Evolutionary conservation across 2,888 invertebrate species (phyloP).

Genomic region (Chalcosyrphus nemorum): DNA sequence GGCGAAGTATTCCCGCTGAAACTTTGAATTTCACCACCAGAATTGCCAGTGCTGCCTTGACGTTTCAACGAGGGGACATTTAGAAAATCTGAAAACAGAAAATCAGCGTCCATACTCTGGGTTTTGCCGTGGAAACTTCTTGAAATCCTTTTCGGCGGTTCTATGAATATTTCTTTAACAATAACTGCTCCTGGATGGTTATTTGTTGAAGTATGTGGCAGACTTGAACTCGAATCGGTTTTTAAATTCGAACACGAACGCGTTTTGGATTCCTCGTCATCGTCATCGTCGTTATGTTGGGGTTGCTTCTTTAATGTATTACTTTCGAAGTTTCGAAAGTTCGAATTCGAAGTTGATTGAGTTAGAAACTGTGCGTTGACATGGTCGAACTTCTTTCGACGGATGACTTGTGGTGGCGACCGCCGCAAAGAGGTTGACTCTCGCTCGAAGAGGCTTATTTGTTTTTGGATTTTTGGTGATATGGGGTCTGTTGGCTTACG

Average conservation of each 20-base stretch:
- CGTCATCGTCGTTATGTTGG: slow-evolving; percentile 71
- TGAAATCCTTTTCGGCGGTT: slow-evolving; percentile 83
- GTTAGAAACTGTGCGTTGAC: slow-evolving; percentile 73
- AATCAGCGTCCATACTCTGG: slow-evolving; percentile 80
- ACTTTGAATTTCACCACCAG: slow-evolving; percentile 1
- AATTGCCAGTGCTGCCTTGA: slow-evolving; percentile 73
- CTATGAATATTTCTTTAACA: slow-evolving; percentile 83
- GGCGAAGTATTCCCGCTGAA: slow-evolving; percentile 74
- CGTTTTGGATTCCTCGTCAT: slow-evolving; percentile 74
- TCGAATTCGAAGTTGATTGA: slow-evolving; percentile 80
- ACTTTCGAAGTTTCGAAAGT: slow-evolving; percentile 79
- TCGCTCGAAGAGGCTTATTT: slow-evolving; percentile 79
- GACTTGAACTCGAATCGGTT: slow-evolving; percentile 73
- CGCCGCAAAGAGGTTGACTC: slow-evolving; percentile 76
- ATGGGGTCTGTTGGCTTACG: slow-evolving; percentile 78
- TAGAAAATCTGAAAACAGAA: slow-evolving; percentile 79
- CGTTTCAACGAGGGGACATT: slow-evolving; percentile 75
- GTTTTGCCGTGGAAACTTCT: slow-evolving; percentile 81
- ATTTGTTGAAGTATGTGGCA: slow-evolving; percentile 75
- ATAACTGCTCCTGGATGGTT: slow-evolving; percentile 81
- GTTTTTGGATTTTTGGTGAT: slow-evolving; percentile 80
- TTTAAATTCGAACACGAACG: slow-evolving; percentile 80
- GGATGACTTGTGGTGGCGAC: slow-evolving; percentile 77
- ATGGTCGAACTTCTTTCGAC: slow-evolving; percentile 79
- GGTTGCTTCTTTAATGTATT: slow-evolving; percentile 76